Percentiles rank a stretch among this genome's conserved stretches.
phyloP scores from a whole-genome alignment of 2,888 invertebrate genomes.

The Amiota mariae region DNA sequence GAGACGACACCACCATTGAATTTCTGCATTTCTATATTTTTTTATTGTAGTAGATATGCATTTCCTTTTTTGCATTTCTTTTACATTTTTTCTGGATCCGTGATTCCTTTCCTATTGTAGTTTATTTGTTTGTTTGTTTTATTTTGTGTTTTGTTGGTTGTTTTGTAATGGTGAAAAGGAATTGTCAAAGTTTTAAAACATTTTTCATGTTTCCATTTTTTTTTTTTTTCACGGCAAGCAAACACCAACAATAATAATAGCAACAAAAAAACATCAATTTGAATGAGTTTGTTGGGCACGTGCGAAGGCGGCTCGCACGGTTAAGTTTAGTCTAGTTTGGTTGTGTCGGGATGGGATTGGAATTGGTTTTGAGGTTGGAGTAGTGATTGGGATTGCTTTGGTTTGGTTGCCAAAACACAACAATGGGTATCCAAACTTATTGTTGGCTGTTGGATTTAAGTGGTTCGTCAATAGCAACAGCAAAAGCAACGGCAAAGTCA shows the following conservation, averaged over 20 bases:
- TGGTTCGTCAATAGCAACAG: conserved; percentile 31
- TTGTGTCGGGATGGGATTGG: too few relatives aligned
- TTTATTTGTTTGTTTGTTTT: background rate
- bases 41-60: background rate
- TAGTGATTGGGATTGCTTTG: background rate
- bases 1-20: conserved; percentile 7
- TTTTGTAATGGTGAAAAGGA: conserved; percentile 7
- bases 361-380: too few relatives aligned
- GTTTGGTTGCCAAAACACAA: conserved; percentile 11
- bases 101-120: background rate
- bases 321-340: too few relatives aligned
- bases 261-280: background rate
- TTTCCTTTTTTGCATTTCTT: conserved; percentile 2
- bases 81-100: conserved; percentile 5
- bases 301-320: background rate
- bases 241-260: conserved; percentile 5
- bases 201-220: conserved; percentile 28
- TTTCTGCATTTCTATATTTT: conserved; percentile 4
- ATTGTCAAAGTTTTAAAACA: conserved; percentile 31
- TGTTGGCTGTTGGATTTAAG: conserved; percentile 29
- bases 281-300: background rate
- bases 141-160: background rate
- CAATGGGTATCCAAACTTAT: conserved; percentile 30
- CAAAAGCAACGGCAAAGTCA: background rate
- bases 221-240: conserved; percentile 21